Evolutionary conservation across 2,888 invertebrate species (phyloP), one percentile per base, ranked within the genome.

Genomic region (Anagyrus pseudococci): DNA sequence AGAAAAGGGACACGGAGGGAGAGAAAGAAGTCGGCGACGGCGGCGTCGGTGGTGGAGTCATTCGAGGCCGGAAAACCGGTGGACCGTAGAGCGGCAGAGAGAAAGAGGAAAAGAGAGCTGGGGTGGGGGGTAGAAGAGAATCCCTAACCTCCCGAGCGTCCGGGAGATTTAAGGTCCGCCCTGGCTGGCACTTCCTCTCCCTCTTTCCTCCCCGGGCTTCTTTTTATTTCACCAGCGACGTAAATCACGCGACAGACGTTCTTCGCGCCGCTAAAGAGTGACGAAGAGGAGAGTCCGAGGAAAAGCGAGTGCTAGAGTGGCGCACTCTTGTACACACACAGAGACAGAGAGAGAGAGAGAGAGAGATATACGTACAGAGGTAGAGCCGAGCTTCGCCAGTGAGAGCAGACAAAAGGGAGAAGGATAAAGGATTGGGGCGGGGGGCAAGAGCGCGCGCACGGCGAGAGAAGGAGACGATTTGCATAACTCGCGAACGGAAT

Each of bases 401-500:
- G 59, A 44, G 20, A 17, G 44, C 37, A n/a, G 55, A 43, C 26
- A 43, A 20, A 48, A 49, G 22, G 54, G 40, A 49, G 43, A 47
- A 55, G 53, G 43, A 47, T 43, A 23, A 48, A 8, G n/a, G 10
- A 48, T 25, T 6, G 25, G 17, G 26, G 29, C 29, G 23, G 43
- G 47, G 58, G 1, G 23, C 19, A 37, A 50, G 15, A 13, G 13
- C 17, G 37, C 33, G 25, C 25, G 46, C 33, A 13, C 20, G 50
- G 25, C 25, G 17, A 54, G 46, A 58, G 63, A 64, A 57, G 67
- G 63, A 69, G 67, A 63, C 58, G 62, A 71, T 67, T 77, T 77
- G 75, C 77, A 77, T 77, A 77, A 75, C 77, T 74, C 72, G 68
- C 73, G 70, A 71, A 71, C 67, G 70, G 75, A 77, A 77, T 77